Evolutionary conservation across 2,113 vertebrate species (phyloP).

Genomic region (Xenopus laevis): DNA sequence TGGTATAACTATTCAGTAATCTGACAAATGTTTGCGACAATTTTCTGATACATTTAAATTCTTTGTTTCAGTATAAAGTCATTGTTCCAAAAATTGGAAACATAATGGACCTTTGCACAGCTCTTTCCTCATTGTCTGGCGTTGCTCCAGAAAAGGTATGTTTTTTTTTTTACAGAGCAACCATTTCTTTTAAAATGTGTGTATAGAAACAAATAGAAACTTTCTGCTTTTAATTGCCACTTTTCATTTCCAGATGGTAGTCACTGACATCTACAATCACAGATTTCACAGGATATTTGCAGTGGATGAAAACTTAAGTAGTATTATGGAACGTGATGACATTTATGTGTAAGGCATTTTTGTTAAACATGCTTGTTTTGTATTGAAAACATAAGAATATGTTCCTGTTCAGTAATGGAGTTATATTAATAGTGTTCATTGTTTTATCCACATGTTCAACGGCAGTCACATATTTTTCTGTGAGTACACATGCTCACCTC

Average conservation of each 20-base stretch:
- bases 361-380: no score
- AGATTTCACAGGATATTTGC: conserved; percentile 96
- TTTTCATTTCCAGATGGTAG: conserved; percentile 76
- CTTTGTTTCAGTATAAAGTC: conserved; percentile 86
- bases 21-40: no score
- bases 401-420: no score
- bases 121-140: conserved; percentile 79
- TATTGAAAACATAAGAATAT: no score
- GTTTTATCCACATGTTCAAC: no score
- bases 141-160: conserved; percentile 91
- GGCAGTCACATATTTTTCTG: no score
- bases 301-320: conserved; percentile 94
- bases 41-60: conserved; percentile 19
- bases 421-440: no score
- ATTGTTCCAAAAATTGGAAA: conserved; percentile 96
- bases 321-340: conserved; percentile 97
- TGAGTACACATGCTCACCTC: no score
- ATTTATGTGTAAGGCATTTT: conserved; percentile 87
- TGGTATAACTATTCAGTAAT: no score
- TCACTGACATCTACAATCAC: conserved; percentile 98
- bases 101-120: conserved; percentile 91
- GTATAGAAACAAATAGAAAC: conserved; percentile 39
- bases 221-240: conserved; percentile 34
- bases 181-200: not conserved
- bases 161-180: not conserved